Evolutionary conservation across 2,113 vertebrate genomes (phyloP).

Genomic region (Puma concolor): DNA sequence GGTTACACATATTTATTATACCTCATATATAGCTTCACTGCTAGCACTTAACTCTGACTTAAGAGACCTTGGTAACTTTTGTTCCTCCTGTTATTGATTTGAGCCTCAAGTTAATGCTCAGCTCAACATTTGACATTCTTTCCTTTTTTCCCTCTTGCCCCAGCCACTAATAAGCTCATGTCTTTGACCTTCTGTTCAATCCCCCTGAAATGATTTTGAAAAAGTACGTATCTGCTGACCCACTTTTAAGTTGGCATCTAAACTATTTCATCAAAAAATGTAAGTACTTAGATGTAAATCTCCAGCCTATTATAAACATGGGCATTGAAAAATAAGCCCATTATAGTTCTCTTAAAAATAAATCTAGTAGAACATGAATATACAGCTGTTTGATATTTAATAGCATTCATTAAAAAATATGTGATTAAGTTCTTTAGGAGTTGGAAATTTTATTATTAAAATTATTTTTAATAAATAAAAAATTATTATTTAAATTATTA

Average conservation of each 20-base stretch:
- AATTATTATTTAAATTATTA: too few species aligned
- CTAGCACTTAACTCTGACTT: background rate
- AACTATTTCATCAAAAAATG: background rate
- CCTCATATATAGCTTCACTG: background rate
- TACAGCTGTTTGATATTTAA: background rate
- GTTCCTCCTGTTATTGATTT: background rate
- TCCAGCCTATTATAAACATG: background rate
- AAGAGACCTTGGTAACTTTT: background rate
- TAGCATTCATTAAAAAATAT: background rate
- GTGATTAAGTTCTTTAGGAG: background rate
- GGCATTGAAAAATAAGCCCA: background rate
- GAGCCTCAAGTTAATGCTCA: background rate
- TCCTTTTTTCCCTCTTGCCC: background rate
- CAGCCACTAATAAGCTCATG: background rate
- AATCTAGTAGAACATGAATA: background rate
- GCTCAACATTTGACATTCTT: background rate
- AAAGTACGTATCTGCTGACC: background rate
- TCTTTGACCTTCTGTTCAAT: background rate
- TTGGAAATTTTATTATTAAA: background rate
- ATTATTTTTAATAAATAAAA: too few species aligned
- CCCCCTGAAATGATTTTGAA: background rate
- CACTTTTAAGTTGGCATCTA: background rate
- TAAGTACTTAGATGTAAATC: background rate
- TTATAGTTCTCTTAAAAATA: background rate
- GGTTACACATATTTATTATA: background rate